These are phyloP conservation scores for Liolophura sinensis DNA, from an alignment of 1,140 invertebrate genomes.

Conservation along the genomic window DNA sequence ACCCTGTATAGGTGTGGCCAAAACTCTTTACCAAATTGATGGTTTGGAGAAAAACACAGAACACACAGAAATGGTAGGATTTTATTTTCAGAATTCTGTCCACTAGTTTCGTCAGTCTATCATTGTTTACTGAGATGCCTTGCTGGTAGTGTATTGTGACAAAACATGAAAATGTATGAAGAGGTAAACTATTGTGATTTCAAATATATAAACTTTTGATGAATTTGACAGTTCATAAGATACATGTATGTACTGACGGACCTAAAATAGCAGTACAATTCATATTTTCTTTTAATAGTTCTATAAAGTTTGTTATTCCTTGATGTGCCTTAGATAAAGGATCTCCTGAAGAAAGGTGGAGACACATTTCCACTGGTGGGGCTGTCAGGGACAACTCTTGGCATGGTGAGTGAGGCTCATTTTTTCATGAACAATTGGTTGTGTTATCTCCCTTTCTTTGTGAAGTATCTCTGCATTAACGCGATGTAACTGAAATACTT, in stretches of 20 bases:
- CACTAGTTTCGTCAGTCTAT: neutral
- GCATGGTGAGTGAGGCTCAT: constrained; percentile 26
- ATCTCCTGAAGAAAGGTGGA: constrained; percentile 27
- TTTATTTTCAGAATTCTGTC: neutral
- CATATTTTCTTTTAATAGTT: too few relatives aligned
- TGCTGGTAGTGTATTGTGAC: neutral
- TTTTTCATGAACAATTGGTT: neutral
- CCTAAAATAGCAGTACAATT: too few relatives aligned
- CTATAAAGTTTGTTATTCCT: too few relatives aligned
- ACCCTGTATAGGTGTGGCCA: constrained; percentile 57
- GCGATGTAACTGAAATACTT: too few relatives aligned
- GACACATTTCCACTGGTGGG: constrained; percentile 36
- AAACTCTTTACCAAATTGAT: constrained; percentile 54
- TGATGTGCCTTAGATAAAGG: constrained; percentile 16
- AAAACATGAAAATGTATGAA: neutral
- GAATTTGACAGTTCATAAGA: neutral
- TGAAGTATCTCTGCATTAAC: too few relatives aligned
- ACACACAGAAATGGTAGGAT: constrained; percentile 42
- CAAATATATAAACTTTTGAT: neutral
- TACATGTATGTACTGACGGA: too few relatives aligned
- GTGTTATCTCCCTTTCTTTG: neutral
- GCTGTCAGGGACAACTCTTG: constrained; percentile 25
- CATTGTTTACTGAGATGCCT: neutral
- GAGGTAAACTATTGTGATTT: neutral
- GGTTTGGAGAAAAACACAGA: constrained; percentile 48